These are phyloP conservation scores for Drosophila eohydei DNA, from an alignment of 2,888 invertebrate species.

Conservation along the genomic window DNA sequence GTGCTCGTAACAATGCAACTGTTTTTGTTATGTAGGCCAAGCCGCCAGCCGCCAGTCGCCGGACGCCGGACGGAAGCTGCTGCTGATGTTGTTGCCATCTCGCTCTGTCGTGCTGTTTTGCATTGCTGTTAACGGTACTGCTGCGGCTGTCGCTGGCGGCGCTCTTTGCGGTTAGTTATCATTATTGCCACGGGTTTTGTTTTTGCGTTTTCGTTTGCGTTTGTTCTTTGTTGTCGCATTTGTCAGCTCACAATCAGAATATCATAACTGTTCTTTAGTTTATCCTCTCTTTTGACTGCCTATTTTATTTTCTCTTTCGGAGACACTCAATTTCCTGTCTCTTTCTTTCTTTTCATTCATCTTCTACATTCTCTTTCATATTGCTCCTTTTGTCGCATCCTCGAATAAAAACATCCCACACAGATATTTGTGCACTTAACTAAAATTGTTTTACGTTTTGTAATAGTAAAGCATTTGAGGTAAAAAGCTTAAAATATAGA, in stretches of 20 bases:
- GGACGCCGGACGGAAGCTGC: constrained; percentile 61
- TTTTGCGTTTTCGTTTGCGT: constrained; percentile 34
- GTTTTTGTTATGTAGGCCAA: constrained; percentile 76
- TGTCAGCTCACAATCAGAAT: constrained; percentile 67
- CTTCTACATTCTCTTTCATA: no score
- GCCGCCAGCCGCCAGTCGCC: constrained; percentile 55
- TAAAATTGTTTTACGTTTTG: constrained; percentile 55
- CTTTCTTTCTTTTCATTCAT: not conserved
- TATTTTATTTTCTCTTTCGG: not conserved
- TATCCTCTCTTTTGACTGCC: not conserved
- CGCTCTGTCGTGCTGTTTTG: constrained; percentile 41
- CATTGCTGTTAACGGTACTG: constrained; percentile 32
- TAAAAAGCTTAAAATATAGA: not conserved
- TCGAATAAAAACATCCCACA: no score
- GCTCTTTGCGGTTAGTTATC: constrained; percentile 74
- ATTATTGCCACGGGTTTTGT: constrained; percentile 64
- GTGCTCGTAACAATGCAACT: constrained; percentile 56
- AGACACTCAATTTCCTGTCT: not conserved
- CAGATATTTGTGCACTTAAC: no score
- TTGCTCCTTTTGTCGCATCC: no score
- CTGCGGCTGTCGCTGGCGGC: constrained; percentile 33
- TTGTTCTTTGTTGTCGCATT: constrained; percentile 56
- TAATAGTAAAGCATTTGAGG: not conserved
- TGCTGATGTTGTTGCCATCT: constrained; percentile 40
- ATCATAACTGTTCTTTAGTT: constrained; percentile 51